A percentile compares a stretch with the other conserved stretches of the same genome.
These are phyloP conservation scores for Himalopsyche tibetana DNA, from an alignment of 2,888 invertebrate species.

Conservation along the genomic window DNA sequence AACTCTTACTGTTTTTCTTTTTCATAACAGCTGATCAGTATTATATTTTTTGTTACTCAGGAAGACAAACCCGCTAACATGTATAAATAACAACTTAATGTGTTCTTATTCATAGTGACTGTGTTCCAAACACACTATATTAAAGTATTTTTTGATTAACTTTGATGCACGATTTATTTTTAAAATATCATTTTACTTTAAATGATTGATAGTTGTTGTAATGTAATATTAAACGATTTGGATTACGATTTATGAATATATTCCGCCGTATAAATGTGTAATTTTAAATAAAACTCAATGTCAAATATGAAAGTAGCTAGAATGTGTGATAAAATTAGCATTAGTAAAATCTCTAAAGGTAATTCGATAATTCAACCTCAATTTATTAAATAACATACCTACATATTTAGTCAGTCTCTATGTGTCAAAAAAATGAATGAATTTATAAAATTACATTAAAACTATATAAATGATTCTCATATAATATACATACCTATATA, in stretches of 20 bases:
- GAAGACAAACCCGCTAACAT: slow-evolving; percentile 35
- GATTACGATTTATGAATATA: slow-evolving; percentile 63
- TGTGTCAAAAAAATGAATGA: slow-evolving; percentile 63
- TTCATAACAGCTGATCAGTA: background rate
- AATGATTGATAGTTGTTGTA: slow-evolving; percentile 57
- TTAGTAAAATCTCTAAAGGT: slow-evolving; percentile 61
- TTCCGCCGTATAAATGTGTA: slow-evolving; percentile 64
- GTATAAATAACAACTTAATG: slow-evolving; percentile 48
- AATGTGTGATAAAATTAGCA: slow-evolving; percentile 66
- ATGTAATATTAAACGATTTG: slow-evolving; percentile 56
- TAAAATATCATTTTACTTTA: slow-evolving; percentile 51
- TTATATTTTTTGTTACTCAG: slow-evolving; percentile 3
- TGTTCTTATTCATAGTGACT: slow-evolving; percentile 55
- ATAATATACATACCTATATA: slow-evolving; percentile 41
- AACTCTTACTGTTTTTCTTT: background rate
- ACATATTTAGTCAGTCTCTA: slow-evolving; percentile 64
- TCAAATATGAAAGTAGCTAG: slow-evolving; percentile 65
- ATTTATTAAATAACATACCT: slow-evolving; percentile 54
- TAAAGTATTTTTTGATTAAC: slow-evolving; percentile 52
- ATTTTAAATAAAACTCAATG: slow-evolving; percentile 64
- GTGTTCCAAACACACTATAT: slow-evolving; percentile 56
- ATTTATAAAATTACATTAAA: slow-evolving; percentile 38
- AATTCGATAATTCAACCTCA: slow-evolving; percentile 61
- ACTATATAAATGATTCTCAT: slow-evolving; percentile 42
- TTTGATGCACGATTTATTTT: slow-evolving; percentile 56